Percentiles rank a stretch among this genome's conserved stretches.
These are phyloP conservation scores for Pammene aurita DNA, from an alignment of 2,888 invertebrate genomes.

Conservation along the genomic window DNA sequence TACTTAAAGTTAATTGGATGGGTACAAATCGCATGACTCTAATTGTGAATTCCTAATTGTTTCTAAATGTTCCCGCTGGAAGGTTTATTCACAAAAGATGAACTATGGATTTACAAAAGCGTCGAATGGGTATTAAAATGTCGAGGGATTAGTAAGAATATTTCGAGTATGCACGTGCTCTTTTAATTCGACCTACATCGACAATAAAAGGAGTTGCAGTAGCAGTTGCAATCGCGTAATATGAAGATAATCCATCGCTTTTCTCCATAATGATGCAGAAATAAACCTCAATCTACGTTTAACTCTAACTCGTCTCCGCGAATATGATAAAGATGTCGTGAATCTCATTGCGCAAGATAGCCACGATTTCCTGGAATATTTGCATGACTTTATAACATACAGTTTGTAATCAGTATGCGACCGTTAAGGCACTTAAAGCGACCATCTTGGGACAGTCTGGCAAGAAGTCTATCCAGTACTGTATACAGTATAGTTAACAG, in stretches of 20 bases:
- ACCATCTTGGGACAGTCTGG: conserved; percentile 29
- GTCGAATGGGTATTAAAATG: too few species aligned
- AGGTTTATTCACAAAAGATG: too few species aligned
- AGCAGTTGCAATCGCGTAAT: too few species aligned
- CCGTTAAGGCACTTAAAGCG: conserved; percentile 34
- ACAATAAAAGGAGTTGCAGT: too few species aligned
- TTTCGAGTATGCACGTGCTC: too few species aligned
- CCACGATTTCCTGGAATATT: conserved; percentile 30
- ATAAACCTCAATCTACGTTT: conserved; percentile 3
- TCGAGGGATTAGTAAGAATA: too few species aligned
- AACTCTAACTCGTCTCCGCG: neutral
- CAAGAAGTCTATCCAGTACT: conserved; percentile 30
- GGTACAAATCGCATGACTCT: neutral
- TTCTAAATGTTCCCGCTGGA: neutral
- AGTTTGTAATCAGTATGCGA: conserved; percentile 34
- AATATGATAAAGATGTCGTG: conserved; percentile 25
- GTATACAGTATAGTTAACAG: conserved; percentile 29
- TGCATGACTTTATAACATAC: conserved; percentile 35
- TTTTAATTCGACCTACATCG: too few species aligned
- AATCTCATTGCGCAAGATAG: conserved; percentile 25
- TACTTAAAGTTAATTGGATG: conserved; percentile 1
- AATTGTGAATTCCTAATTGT: neutral
- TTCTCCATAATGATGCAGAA: neutral
- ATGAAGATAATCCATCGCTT: neutral
- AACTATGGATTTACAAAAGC: too few species aligned